A percentile compares a stretch with the other conserved stretches of the same genome.
phyloP scores from a whole-genome alignment of 2,888 invertebrate species.

The Teleogryllus oceanicus region DNA sequence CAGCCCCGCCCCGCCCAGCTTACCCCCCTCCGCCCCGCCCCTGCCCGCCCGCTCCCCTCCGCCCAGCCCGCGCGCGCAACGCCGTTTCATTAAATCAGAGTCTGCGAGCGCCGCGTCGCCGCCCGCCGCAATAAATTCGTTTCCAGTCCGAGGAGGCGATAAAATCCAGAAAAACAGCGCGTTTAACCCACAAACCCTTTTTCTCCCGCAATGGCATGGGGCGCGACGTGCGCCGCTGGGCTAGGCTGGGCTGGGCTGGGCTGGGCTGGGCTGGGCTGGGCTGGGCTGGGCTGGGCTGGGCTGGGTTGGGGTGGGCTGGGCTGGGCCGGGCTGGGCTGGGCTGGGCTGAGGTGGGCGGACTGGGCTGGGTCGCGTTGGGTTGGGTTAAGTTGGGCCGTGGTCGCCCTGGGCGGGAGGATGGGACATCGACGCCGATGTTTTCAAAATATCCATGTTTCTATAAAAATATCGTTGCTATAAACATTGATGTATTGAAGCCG shows the following conservation, averaged over 20 bases:
- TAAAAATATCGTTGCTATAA: too few species aligned
- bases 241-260: not conserved
- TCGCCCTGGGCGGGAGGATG: too few species aligned
- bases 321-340: too few species aligned
- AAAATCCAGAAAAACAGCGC: constrained; percentile 18
- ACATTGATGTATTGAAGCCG: too few species aligned
- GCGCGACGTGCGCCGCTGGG: not conserved
- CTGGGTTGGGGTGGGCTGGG: too few species aligned
- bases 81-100: constrained; percentile 10
- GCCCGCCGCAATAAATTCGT: constrained; percentile 18
- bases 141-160: constrained; percentile 9
- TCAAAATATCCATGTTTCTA: too few species aligned
- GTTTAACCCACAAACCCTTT: constrained; percentile 9
- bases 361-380: too few species aligned
- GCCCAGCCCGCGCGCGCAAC: not conserved
- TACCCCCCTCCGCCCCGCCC: not conserved
- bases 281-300: too few species aligned
- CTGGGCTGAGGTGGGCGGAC: too few species aligned
- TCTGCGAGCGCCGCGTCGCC: not conserved
- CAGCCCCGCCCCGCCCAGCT: not conserved
- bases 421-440: too few species aligned
- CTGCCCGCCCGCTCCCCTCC: not conserved
- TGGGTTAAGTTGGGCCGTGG: too few species aligned
- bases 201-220: constrained; percentile 1
- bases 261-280: too few species aligned